phyloP scores from a whole-genome alignment of 2,888 invertebrate genomes.

The Rhagonycha fulva region DNA sequence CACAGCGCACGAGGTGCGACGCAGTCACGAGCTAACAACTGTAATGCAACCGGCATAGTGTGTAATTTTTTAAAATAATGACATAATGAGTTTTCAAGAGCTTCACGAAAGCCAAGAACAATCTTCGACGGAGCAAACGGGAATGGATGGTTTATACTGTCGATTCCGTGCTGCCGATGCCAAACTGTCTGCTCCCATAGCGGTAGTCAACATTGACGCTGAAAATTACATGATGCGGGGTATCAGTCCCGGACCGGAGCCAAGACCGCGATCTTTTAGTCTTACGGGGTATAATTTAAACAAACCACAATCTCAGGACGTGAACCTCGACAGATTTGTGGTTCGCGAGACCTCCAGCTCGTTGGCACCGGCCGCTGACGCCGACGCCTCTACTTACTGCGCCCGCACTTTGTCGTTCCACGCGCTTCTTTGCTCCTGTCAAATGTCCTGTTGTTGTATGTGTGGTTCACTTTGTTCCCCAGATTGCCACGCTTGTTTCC shows the following conservation, averaged over 20 bases:
- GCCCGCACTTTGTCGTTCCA: constrained; percentile 57
- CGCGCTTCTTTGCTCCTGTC: constrained; percentile 55
- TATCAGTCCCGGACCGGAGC: constrained; percentile 45
- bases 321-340: constrained; percentile 50
- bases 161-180: constrained; percentile 34
- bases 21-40: constrained; percentile 10
- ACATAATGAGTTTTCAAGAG: constrained; percentile 48
- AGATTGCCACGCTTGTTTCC: constrained; percentile 70
- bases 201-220: constrained; percentile 56
- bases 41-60: constrained; percentile 41
- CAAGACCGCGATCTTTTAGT: constrained; percentile 39
- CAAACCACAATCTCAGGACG: constrained; percentile 32
- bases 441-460: constrained; percentile 63
- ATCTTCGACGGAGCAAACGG: constrained; percentile 32
- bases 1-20: constrained; percentile 7
- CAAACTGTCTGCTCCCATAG: constrained; percentile 40
- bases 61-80: constrained; percentile 39
- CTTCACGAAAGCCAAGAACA: constrained; percentile 39
- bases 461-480: constrained; percentile 64
- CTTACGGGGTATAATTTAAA: constrained; percentile 33
- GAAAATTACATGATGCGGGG: constrained; percentile 61
- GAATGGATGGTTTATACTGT: constrained; percentile 39
- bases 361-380: constrained; percentile 37
- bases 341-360: constrained; percentile 51
- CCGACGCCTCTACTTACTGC: constrained; percentile 46